phyloP scores from a whole-genome alignment of 2,797 vertebrate genomes.

The Leptodactylus fallax region DNA sequence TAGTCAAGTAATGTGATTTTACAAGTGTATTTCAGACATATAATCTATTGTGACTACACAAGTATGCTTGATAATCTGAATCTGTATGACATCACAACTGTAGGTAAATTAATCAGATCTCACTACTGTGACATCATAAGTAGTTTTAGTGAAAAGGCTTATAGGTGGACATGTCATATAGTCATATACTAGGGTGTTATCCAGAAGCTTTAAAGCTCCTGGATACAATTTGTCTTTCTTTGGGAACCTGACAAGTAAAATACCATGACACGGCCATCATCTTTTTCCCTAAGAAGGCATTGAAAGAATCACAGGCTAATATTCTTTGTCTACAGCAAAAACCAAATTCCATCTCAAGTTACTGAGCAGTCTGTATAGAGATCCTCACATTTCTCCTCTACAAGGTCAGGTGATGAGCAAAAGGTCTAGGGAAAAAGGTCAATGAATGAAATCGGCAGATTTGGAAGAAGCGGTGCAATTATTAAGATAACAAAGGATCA shows the following conservation, averaged over 20 bases:
- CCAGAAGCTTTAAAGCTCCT: background rate
- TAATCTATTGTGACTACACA: too few relatives aligned
- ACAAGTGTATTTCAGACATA: too few relatives aligned
- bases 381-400: background rate
- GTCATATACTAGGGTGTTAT: too few relatives aligned
- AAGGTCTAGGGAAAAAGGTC: constrained; percentile 48
- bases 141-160: background rate
- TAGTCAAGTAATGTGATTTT: too few relatives aligned
- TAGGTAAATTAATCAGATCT: too few relatives aligned
- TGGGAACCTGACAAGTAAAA: background rate
- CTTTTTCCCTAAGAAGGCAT: background rate
- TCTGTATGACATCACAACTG: too few relatives aligned
- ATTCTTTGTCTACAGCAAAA: background rate
- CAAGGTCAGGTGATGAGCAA: constrained; percentile 34
- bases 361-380: background rate
- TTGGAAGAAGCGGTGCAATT: constrained; percentile 52
- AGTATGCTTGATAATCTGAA: too few relatives aligned
- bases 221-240: background rate
- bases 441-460: constrained; percentile 54
- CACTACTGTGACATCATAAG: background rate
- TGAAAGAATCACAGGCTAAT: background rate
- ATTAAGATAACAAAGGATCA: constrained; percentile 64
- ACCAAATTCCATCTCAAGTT: background rate
- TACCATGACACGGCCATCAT: background rate
- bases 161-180: background rate